These are phyloP conservation scores for Neomicropteryx cornuta DNA, from an alignment of 1,140 invertebrate genomes.

Conservation along the genomic window DNA sequence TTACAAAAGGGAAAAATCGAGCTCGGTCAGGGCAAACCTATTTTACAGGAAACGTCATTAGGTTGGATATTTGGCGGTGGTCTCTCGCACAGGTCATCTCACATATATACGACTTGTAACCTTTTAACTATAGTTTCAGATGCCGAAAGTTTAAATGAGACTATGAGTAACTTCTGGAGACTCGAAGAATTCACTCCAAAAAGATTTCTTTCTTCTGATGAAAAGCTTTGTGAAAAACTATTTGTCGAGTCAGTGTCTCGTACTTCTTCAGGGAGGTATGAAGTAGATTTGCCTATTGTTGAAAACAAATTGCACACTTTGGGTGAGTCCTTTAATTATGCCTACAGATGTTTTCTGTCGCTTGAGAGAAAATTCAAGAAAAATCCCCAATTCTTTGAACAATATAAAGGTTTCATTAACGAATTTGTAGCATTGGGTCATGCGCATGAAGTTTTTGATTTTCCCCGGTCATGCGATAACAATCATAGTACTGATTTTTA, in stretches of 20 bases:
- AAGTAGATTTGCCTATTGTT: conserved; percentile 7
- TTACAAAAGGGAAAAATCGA: too few relatives aligned
- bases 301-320: not conserved
- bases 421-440: conserved; percentile 15
- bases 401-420: conserved; percentile 10
- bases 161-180: not conserved
- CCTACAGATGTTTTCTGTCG: not conserved
- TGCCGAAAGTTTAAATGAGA: not conserved
- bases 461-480: not conserved
- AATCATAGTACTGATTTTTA: conserved; percentile 14
- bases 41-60: too few relatives aligned
- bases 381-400: conserved; percentile 6
- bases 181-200: not conserved
- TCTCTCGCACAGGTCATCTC: too few relatives aligned
- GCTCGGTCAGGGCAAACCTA: too few relatives aligned
- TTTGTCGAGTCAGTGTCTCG: conserved; percentile 1
- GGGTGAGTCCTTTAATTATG: not conserved
- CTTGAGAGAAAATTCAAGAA: conserved; percentile 12
- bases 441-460: conserved; percentile 7
- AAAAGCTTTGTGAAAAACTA: conserved; percentile 12
- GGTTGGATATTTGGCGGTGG: too few relatives aligned
- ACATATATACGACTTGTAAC: too few relatives aligned
- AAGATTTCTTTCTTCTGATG: not conserved
- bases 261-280: conserved; percentile 4
- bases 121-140: too few relatives aligned